phyloP scores from a whole-genome alignment of 2,797 vertebrate genomes.

The Lepus oiostolus region DNA sequence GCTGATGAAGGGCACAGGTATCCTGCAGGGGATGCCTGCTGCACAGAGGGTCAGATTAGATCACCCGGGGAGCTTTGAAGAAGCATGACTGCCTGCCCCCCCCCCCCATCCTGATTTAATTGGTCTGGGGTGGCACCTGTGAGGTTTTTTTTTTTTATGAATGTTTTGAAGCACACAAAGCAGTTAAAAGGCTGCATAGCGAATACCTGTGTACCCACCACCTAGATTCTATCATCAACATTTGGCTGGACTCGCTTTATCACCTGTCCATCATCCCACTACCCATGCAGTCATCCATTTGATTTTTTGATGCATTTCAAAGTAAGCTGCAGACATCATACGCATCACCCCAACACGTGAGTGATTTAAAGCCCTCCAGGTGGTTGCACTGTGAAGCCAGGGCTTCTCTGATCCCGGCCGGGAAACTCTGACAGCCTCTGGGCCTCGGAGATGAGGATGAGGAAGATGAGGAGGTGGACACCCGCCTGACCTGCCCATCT shows the following conservation, averaged over 20 bases:
- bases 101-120: conserved; percentile 30
- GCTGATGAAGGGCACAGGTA: not conserved
- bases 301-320: conserved; percentile 72
- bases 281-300: conserved; percentile 49
- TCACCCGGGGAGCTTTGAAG: not conserved
- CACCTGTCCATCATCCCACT: conserved; percentile 36
- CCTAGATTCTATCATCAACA: conserved; percentile 11
- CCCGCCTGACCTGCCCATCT: not conserved
- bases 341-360: conserved; percentile 41
- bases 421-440: conserved; percentile 23
- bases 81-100: not conserved
- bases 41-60: not conserved
- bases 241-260: conserved; percentile 50
- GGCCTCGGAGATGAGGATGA: not conserved
- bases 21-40: not conserved
- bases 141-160: not conserved
- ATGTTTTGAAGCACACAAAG: conserved; percentile 37
- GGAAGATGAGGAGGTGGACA: not conserved
- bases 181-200: conserved; percentile 28
- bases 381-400: conserved; percentile 26
- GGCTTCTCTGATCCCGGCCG: conserved; percentile 58
- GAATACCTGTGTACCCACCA: not conserved
- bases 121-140: not conserved
- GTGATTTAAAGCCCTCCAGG: conserved; percentile 62
- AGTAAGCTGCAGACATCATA: conserved; percentile 65